Evolutionary conservation across 1,140 invertebrate species (phyloP), one percentile per base, ranked within the genome.

Genomic region (Megathymus violae): DNA sequence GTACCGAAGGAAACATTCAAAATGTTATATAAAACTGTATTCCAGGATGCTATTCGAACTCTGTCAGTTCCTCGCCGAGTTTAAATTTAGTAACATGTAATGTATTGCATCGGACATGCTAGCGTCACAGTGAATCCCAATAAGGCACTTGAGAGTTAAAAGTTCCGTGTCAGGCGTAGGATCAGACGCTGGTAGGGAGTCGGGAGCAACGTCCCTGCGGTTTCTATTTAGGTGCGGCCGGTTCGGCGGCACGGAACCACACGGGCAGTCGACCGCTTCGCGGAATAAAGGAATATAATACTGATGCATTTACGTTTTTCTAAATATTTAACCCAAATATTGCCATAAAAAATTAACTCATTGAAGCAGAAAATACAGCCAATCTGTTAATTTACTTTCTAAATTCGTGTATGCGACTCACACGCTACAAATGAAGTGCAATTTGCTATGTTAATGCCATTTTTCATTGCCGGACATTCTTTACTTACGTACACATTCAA

Each of bases 141-240:
- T 75, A 88, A 80, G 77, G 79, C 79, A 85, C 76, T 79, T 70
- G 70, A 80, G 74, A 79, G 54, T 62, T 64, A 59, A 44, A 44
- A 67, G 58, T 44, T 46, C 16, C 64, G 59, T 68, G 69, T 34
- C 68, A 63, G 71, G 71, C 72, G 73, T 78, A 87, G 83, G 85
- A 89, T 80, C 82, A 82, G 77, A 74, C 72, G 70, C 62, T 50
- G 56, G 58, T 71, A 68, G 76, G 74, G 78, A 81, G 80, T 62
- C 76, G 86, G 85, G 88, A 82, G 86, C 88, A 91, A 89, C 84
- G 86, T 84, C 88, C 88, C 84, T 91, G 85, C 72, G 78, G 88
- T 91, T 89, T 88, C 88, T 91, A 91, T 91, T 89, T 91, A 89
- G 86, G 86, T 87, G 85, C 87, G 76, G 80, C 85, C 85, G 78